These are phyloP conservation scores for Diorhabda elongata DNA, from an alignment of 1,140 invertebrate species.

Conservation along the genomic window DNA sequence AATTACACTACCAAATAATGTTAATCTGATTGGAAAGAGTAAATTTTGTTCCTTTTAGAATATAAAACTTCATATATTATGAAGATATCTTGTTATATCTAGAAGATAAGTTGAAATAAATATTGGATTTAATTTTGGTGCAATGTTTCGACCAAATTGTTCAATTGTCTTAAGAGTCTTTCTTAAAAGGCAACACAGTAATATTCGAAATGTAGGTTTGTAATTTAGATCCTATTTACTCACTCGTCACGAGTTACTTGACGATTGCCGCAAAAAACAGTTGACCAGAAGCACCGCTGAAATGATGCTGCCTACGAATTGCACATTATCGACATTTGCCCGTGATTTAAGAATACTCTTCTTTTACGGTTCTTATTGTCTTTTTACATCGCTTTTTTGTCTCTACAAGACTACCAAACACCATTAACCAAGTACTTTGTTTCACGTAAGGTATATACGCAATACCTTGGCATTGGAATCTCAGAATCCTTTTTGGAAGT, in stretches of 20 bases:
- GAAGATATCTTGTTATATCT: no score
- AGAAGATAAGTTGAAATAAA: no score
- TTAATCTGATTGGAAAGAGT: no score
- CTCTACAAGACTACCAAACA: constrained; percentile 17
- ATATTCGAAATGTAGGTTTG: constrained; percentile 36
- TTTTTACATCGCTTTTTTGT: constrained; percentile 17
- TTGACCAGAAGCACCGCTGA: constrained; percentile 20
- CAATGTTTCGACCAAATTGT: background rate
- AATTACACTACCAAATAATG: no score
- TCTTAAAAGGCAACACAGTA: constrained; percentile 25
- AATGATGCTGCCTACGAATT: constrained; percentile 25
- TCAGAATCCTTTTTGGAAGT: constrained; percentile 9
- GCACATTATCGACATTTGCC: constrained; percentile 18
- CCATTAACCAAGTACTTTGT: constrained; percentile 15
- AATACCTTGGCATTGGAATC: constrained; percentile 3
- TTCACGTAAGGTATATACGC: constrained; percentile 7
- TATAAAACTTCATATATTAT: no score
- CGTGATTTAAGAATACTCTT: constrained; percentile 20
- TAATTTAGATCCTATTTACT: constrained; percentile 33
- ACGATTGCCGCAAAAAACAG: constrained; percentile 27
- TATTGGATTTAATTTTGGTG: background rate
- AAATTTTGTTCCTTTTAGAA: no score
- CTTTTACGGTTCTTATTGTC: constrained; percentile 20
- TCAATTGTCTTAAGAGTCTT: constrained; percentile 1
- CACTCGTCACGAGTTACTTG: constrained; percentile 28